Base-by-base conservation (phyloP, 92 coral and sea anemone species). In the Actinostola sp. region DNA sequence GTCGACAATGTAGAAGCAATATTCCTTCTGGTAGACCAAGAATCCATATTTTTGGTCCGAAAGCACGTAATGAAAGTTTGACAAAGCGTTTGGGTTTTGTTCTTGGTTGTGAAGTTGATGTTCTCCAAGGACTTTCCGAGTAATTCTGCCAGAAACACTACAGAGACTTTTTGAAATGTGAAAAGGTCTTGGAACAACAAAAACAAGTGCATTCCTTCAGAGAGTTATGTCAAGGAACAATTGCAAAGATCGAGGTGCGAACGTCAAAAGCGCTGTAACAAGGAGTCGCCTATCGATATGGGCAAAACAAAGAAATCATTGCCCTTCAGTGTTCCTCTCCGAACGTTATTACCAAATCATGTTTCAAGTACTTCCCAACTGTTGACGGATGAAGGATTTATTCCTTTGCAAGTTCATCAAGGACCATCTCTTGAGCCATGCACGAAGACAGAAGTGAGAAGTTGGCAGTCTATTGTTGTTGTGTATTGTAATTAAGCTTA, bases 21-120 rank as follows among this genome's bases (percentile, higher is more conserved):
- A 41, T 72, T 80, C 21, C 78, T 71, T 63, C 82, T 85, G 35
- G 90, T 58, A 34, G 73, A 74, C 61, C 81, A 55, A 34, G 78
- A 65, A 46, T 75, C 76, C 58, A 79, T 72, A 69, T 35, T 14
- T 61, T 52, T 38, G 71, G 71, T 4, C 66, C 35, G 41, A 72
- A 56, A 57, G 15, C 79, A 14, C 51, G 70, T 6, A 63, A 63
- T 29, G 70, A 63, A 38, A 63, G 21, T 42, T 32, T 63, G 0
- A n/a, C 39, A 7, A 39, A 63, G 24, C 70, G 70, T 0, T 32
- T 63, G 32, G 29, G 13, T 17, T 28, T 39, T 27, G 70, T 63
- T 27, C 28, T 63, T n/a, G 53, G 24, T n/a, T 50, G 9, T n/a
- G 70, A 63, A 52, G 52, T 63, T 20, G 29, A 63, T 2, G 53